Evolutionary conservation across 2,113 vertebrate genomes (phyloP).

Genomic region (Oncorhynchus tshawytscha): DNA sequence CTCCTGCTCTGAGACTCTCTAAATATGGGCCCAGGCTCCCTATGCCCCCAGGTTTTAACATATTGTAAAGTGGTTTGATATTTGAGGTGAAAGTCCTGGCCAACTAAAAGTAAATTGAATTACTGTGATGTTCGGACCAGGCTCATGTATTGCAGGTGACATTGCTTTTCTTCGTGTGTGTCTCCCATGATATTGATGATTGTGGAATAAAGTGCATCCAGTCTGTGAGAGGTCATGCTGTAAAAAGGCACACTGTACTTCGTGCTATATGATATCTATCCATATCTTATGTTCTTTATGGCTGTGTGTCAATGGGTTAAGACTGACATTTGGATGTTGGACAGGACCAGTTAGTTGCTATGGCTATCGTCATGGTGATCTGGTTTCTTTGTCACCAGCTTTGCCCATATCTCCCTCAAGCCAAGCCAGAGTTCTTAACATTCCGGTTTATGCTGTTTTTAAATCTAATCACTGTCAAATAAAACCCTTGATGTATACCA

Average conservation of each 20-base stretch:
- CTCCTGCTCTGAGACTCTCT: too few relatives aligned
- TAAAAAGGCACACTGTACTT: neutral
- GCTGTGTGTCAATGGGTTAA: neutral
- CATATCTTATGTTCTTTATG: neutral
- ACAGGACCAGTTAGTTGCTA: constrained; percentile 20
- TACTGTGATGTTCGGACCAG: neutral
- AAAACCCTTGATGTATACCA: constrained; percentile 51
- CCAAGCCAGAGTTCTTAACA: constrained; percentile 58
- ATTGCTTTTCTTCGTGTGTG: neutral
- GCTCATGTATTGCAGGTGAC: neutral
- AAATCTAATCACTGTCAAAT: constrained; percentile 53
- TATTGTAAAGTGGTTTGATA: constrained; percentile 30
- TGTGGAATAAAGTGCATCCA: constrained; percentile 2
- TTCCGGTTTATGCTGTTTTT: constrained; percentile 66
- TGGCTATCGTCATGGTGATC: constrained; percentile 27
- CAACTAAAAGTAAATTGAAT: neutral
- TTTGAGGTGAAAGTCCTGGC: neutral
- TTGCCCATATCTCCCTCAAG: constrained; percentile 32
- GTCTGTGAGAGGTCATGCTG: neutral
- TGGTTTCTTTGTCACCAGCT: constrained; percentile 11
- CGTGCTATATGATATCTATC: neutral
- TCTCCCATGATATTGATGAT: neutral
- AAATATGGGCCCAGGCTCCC: neutral
- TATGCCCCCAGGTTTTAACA: neutral
- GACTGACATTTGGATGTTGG: neutral